Conservation (phyloP, 2,888 invertebrate species). For the Zaprionus bogoriensis region DNA sequence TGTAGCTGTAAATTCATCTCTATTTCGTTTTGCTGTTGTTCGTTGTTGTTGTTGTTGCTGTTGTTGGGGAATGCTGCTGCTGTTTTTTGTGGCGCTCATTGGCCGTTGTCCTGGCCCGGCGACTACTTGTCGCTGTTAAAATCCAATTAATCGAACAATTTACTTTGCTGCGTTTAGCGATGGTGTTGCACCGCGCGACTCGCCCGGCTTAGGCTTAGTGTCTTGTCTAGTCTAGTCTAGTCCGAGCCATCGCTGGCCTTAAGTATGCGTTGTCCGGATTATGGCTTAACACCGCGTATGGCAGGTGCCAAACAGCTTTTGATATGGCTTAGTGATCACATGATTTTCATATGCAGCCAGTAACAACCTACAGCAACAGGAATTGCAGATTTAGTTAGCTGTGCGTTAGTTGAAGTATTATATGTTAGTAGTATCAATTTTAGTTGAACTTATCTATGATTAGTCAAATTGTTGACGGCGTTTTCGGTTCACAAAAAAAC, state of each 20-base stretch:
- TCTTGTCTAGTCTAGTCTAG: slow-evolving; percentile 17
- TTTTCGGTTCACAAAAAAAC: too few species aligned
- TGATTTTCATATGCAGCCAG: neutral
- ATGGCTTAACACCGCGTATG: slow-evolving; percentile 26
- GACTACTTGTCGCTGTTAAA: slow-evolving; percentile 78
- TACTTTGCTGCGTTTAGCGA: slow-evolving; percentile 75
- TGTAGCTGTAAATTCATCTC: slow-evolving; percentile 81
- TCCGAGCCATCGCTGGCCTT: slow-evolving; percentile 41
- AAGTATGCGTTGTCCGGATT: neutral
- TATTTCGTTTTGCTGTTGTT: slow-evolving; percentile 65
- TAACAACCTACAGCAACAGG: too few species aligned
- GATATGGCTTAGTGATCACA: neutral
- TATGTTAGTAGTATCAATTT: too few species aligned
- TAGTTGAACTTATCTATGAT: too few species aligned
- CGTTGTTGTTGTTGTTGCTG: slow-evolving; percentile 17
- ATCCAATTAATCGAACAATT: slow-evolving; percentile 78
- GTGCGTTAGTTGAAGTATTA: too few species aligned
- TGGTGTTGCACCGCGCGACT: slow-evolving; percentile 55
- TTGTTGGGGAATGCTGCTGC: slow-evolving; percentile 62
- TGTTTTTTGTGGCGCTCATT: slow-evolving; percentile 39
- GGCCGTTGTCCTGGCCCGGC: slow-evolving; percentile 47
- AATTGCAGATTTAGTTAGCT: too few species aligned
- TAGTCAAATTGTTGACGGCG: too few species aligned
- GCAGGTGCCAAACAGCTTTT: neutral
- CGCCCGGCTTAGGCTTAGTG: slow-evolving; percentile 18